Evolutionary conservation across 2,888 invertebrate species (phyloP).

Genomic region (Pediacus dermestoides): DNA sequence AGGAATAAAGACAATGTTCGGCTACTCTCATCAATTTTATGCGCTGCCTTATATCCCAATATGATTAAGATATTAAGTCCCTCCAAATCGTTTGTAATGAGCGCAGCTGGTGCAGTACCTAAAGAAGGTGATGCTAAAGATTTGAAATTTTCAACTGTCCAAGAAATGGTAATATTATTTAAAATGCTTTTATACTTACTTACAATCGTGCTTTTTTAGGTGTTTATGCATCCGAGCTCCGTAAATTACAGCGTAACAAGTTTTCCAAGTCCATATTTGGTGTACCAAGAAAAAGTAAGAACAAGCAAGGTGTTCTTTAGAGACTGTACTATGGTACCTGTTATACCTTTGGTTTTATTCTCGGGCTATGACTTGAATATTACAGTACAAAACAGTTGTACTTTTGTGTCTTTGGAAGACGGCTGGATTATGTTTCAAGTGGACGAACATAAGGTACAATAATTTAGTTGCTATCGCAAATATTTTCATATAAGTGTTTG

Average conservation of each 20-base stretch:
- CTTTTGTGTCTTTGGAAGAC: conserved; percentile 70
- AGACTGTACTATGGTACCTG: conserved; percentile 77
- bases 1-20: conserved; percentile 70
- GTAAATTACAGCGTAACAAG: conserved; percentile 64
- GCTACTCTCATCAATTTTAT: conserved; percentile 77
- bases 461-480: too few species aligned
- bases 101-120: conserved; percentile 71
- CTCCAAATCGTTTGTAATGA: conserved; percentile 71
- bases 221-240: conserved; percentile 70
- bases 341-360: conserved; percentile 68
- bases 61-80: conserved; percentile 81
- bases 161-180: conserved; percentile 59
- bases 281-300: conserved; percentile 80
- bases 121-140: conserved; percentile 68
- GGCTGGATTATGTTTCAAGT: conserved; percentile 82
- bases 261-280: conserved; percentile 72
- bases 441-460: conserved; percentile 66
- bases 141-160: conserved; percentile 68
- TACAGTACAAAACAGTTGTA: conserved; percentile 68
- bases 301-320: conserved; percentile 75
- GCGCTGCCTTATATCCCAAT: conserved; percentile 91
- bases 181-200: conserved; percentile 3
- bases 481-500: conserved; percentile 11
- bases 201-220: conserved; percentile 36
- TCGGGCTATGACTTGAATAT: conserved; percentile 71